Evolutionary conservation across 2,888 invertebrate genomes (phyloP).

Genomic region (Sinopyrophorus schimmeli): DNA sequence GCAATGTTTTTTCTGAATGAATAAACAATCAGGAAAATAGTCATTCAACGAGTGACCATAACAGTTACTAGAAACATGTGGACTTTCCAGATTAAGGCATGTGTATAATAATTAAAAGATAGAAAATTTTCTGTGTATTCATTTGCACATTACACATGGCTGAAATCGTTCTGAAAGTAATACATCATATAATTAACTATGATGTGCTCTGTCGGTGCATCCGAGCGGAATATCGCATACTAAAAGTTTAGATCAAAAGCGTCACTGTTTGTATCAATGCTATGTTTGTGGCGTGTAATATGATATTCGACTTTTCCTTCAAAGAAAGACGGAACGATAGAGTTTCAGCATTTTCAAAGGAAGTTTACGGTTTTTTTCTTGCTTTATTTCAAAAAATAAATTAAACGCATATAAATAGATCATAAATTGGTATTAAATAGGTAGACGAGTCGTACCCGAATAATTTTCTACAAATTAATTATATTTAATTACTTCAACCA

Average conservation of each 20-base stretch:
- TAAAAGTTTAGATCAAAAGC: constrained; percentile 40
- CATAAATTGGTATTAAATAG: too few species aligned
- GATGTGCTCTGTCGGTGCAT: constrained; percentile 37
- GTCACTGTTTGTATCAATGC: constrained; percentile 40
- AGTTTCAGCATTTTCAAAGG: neutral
- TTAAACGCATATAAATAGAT: too few species aligned
- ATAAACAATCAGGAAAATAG: too few species aligned
- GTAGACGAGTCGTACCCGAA: too few species aligned
- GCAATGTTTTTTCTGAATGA: too few species aligned
- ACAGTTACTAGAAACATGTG: too few species aligned
- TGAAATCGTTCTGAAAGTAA: constrained; percentile 36
- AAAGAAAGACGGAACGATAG: constrained; percentile 1
- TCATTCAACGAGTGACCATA: too few species aligned
- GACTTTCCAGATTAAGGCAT: constrained; percentile 7
- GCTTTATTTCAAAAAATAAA: too few species aligned
- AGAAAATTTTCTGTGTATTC: too few species aligned
- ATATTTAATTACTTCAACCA: too few species aligned
- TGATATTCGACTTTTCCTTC: constrained; percentile 24
- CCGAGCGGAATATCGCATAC: constrained; percentile 37
- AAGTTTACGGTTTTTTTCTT: constrained; percentile 3
- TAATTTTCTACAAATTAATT: too few species aligned
- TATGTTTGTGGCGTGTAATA: constrained; percentile 33
- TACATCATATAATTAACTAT: constrained; percentile 41
- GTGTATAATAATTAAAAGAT: constrained; percentile 8
- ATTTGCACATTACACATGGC: constrained; percentile 13